Evolutionary conservation across 2,888 invertebrate genomes (phyloP).

Genomic region (Pecten maximus): DNA sequence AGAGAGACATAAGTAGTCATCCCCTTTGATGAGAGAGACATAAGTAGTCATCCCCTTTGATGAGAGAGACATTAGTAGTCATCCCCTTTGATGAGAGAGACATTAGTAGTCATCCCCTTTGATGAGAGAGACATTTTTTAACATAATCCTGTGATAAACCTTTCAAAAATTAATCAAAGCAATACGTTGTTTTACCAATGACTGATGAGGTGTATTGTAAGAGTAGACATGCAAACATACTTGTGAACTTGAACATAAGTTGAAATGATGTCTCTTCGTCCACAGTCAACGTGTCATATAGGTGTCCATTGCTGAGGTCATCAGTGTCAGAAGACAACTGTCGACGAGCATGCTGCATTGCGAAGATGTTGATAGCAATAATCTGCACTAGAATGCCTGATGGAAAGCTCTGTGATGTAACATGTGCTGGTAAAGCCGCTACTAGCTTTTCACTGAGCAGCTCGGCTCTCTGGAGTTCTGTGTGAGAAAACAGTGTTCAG

Average conservation of each 20-base stretch:
- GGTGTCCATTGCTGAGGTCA: conserved; percentile 58
- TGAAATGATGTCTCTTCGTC: conserved; percentile 86
- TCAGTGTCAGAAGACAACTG: conserved; percentile 56
- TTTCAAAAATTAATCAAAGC: too few species aligned
- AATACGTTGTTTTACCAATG: too few species aligned
- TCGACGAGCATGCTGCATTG: conserved; percentile 83
- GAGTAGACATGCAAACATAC: conserved; percentile 81
- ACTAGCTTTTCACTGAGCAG: conserved; percentile 87
- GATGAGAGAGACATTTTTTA: too few species aligned
- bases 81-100: too few species aligned
- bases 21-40: too few species aligned
- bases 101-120: too few species aligned
- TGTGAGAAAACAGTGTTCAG: not conserved
- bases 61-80: too few species aligned
- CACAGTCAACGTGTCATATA: conserved; percentile 81
- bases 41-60: too few species aligned
- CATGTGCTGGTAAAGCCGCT: conserved; percentile 88
- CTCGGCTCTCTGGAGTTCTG: conserved; percentile 86
- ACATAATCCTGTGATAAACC: too few species aligned
- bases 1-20: too few species aligned
- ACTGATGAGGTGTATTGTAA: too few species aligned
- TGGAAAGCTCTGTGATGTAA: conserved; percentile 91
- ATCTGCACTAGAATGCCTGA: conserved; percentile 90
- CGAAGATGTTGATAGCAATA: conserved; percentile 90
- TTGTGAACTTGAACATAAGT: conserved; percentile 86